Base-by-base conservation (phyloP, 2,113 vertebrate genomes). In the Motacilla tschutschensis region DNA sequence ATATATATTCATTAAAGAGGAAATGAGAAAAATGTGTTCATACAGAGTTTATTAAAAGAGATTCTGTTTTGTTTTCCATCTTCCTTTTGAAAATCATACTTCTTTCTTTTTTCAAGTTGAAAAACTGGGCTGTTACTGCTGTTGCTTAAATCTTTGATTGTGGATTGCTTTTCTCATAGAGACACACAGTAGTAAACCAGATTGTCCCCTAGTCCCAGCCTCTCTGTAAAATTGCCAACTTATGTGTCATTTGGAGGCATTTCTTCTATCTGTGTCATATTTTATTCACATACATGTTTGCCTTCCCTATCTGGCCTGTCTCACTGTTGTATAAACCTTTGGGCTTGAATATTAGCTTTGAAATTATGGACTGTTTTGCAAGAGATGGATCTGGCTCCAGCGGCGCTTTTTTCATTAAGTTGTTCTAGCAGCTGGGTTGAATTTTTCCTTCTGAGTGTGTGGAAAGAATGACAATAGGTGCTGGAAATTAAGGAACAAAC, bases 391-490 rank as follows among this genome's bases (percentile, higher is more conserved):
- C 44, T 88, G 85, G 13, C 60, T 88, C 9, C 35, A 60, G 72
- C 40, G 53, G 50, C 15, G 15, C 15, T 84, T 79, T 54, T 82
- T 87, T 92, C n/a, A 24, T 83, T 38, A 70, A 72, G 60, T 71
- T 24, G 19, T 69, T 85, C 62, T 58, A 65, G 70, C 66, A 87
- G 48, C 76, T 92, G 40, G 33, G 26, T 88, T 93, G 76, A 77
- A 67, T 87, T 94, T 84, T 93, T 85, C 54, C 54, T 85, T 83
- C 69, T 25, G 13, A 64, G 31, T 76, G 8, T 72, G 5, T 79
- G 71, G 81, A 90, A 94, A 91, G 48, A 92, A 47, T 93, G 76
- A 82, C 55, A 85, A 12, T 69, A 83, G 55, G 47, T 89, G 36
- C 63, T 85, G 65, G 87, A 91, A 89, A 47, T 85, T 57, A 36